Percentiles rank a stretch among this genome's conserved stretches.
phyloP scores from a whole-genome alignment of 2,113 vertebrate species.

The Notarius lentiginosus region DNA sequence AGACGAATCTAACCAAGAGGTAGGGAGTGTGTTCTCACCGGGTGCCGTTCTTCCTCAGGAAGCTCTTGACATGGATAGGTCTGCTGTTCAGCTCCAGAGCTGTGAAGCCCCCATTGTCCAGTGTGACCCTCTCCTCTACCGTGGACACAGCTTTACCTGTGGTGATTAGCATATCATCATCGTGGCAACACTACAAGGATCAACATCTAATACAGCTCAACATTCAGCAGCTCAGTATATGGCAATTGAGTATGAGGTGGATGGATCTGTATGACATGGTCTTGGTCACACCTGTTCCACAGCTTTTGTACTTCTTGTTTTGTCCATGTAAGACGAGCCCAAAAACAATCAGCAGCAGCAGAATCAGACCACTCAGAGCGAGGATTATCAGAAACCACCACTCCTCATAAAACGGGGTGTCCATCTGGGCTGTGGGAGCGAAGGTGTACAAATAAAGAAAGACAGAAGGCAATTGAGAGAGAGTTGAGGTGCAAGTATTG shows the following conservation, averaged over 20 bases:
- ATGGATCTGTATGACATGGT: neutral
- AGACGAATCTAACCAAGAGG: neutral
- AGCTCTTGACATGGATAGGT: constrained; percentile 87
- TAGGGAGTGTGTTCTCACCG: constrained; percentile 68
- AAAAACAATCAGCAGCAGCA: constrained; percentile 87
- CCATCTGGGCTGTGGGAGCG: constrained; percentile 76
- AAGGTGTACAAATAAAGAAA: neutral
- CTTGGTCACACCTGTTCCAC: constrained; percentile 76
- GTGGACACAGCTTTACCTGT: constrained; percentile 84
- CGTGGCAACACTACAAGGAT: constrained; percentile 1
- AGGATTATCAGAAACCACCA: constrained; percentile 97
- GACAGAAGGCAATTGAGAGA: neutral
- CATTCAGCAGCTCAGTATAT: neutral
- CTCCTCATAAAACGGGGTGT: constrained; percentile 90
- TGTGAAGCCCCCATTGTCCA: constrained; percentile 93
- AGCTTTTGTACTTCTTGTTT: constrained; percentile 85
- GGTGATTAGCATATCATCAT: constrained; percentile 39
- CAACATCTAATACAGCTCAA: neutral
- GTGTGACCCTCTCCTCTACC: constrained; percentile 83
- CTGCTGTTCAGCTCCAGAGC: constrained; percentile 92
- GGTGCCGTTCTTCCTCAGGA: constrained; percentile 91
- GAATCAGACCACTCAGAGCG: constrained; percentile 87
- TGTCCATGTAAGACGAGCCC: constrained; percentile 85
- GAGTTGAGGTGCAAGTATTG: neutral
- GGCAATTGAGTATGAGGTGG: neutral